Evolutionary conservation across 2,113 vertebrate species (phyloP), one percentile per base, ranked within the genome.

Genomic region (Rhinichthys klamathensis): DNA sequence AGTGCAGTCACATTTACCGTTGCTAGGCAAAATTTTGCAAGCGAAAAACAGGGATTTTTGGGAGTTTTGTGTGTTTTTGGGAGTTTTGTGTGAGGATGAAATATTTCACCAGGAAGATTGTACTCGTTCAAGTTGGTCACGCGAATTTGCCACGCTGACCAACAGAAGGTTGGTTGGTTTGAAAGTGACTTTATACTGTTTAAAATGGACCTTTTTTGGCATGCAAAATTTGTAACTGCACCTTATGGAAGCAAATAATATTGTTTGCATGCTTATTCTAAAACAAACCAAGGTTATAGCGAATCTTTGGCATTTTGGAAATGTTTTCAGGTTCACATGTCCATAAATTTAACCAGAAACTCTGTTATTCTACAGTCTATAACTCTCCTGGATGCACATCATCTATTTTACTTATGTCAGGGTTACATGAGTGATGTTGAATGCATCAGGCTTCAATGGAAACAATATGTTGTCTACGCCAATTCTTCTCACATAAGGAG

Each of bases 401-500:
- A 89, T 91, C 74, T 87, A 56, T 92, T 92, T 91, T 91, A 84
- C 87, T 89, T 88, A 13, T 78, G 88, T 89, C 90, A 88, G 30
- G 80, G 86, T 72, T 41, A 67, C 58, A 90, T 90, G 90, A 92
- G 76, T 89, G 73, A 92, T 90, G 87, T 27, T 65, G 69, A 67
- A 49, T 51, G 85, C 87, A 84, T 89, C 86, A 49, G 70, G 87
- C 78, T 84, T 92, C 83, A 91, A 90, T 88, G 75, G 84, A 83
- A 91, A 92, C 90, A 89, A 85, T 86, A 88, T 88, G 89, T 88
- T 80, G 60, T 80, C 44, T 60, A 38, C 30, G 2, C 60, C 27
- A 67, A 87, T 72, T 82, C 8, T 88, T 90, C 82, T 87, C 87
- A 80, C 87, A 87, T 35, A 79, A 86, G 61, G 65, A 69, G 76